A percentile compares a stretch with the other conserved stretches of the same genome.
phyloP scores from a whole-genome alignment of 1,140 invertebrate species.

The Ditylenchus dipsaci region DNA sequence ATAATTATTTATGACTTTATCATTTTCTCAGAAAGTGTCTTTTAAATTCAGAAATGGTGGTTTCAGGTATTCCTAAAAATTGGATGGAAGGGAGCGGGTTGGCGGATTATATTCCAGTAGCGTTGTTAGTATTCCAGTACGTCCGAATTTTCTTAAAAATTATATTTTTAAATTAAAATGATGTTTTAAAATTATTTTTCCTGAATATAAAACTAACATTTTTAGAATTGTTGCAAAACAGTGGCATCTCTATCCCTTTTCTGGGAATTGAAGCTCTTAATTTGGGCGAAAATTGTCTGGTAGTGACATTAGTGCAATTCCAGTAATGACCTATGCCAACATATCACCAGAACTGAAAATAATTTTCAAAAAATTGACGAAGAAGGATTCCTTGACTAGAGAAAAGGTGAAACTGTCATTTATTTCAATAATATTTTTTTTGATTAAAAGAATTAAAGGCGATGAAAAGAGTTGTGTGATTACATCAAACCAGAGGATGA shows the following conservation, averaged over 20 bases:
- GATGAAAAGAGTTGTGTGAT: slow-evolving; percentile 18
- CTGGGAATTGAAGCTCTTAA: slow-evolving; percentile 12
- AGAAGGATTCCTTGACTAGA: slow-evolving; percentile 32
- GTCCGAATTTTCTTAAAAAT: too few species aligned
- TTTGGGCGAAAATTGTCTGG: not conserved
- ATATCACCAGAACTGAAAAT: slow-evolving; percentile 36
- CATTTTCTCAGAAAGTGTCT: too few species aligned
- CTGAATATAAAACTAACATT: too few species aligned
- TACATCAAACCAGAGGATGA: slow-evolving; percentile 8
- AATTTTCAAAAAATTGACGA: slow-evolving; percentile 37
- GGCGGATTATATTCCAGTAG: too few species aligned
- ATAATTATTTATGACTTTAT: too few species aligned
- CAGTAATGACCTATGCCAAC: slow-evolving; percentile 7
- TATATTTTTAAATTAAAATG: too few species aligned
- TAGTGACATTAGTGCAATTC: not conserved
- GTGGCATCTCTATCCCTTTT: slow-evolving; percentile 20
- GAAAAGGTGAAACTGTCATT: slow-evolving; percentile 29
- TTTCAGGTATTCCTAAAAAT: too few species aligned
- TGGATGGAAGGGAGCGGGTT: too few species aligned
- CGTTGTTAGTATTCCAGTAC: too few species aligned
- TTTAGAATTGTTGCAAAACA: slow-evolving; percentile 18
- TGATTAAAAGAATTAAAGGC: slow-evolving; percentile 7
- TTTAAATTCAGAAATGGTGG: too few species aligned
- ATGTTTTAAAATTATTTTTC: too few species aligned
- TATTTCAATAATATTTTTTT: not conserved